Evolutionary conservation across 2,888 invertebrate species (phyloP).

Genomic region (Neoaliturus tenellus): DNA sequence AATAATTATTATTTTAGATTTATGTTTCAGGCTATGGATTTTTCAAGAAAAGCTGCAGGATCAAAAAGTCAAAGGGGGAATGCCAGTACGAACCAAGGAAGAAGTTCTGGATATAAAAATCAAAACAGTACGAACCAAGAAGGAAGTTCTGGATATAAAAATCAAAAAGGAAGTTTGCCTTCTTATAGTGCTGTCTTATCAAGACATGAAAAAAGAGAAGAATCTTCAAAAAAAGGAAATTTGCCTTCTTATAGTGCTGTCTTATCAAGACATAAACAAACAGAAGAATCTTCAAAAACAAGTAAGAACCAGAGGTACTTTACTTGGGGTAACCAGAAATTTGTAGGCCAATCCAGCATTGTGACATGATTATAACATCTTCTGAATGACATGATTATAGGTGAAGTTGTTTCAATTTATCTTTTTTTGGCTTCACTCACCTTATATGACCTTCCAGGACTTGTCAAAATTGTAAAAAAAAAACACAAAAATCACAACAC

Average conservation of each 20-base stretch:
- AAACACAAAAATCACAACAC: no score
- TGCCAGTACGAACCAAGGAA: neutral
- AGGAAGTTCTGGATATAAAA: neutral
- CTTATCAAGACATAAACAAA: neutral
- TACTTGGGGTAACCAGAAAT: no score
- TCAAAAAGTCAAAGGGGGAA: neutral
- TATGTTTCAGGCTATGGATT: neutral
- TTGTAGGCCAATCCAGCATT: no score
- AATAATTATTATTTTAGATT: no score
- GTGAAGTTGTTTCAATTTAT: no score
- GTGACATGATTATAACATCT: no score
- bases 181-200: neutral
- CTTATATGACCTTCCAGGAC: no score
- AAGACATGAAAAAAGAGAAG: neutral
- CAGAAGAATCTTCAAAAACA: neutral
- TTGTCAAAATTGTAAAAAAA: no score
- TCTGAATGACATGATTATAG: no score
- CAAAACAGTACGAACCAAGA: neutral
- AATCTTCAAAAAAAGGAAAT: neutral
- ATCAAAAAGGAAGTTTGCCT: neutral
- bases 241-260: neutral
- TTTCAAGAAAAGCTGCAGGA: neutral
- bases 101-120: neutral
- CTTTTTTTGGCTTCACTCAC: no score
- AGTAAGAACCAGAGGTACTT: no score